Evolutionary conservation across 2,797 vertebrate genomes (phyloP), one percentile per base, ranked within the genome.

Genomic region (Helarctos malayanus): DNA sequence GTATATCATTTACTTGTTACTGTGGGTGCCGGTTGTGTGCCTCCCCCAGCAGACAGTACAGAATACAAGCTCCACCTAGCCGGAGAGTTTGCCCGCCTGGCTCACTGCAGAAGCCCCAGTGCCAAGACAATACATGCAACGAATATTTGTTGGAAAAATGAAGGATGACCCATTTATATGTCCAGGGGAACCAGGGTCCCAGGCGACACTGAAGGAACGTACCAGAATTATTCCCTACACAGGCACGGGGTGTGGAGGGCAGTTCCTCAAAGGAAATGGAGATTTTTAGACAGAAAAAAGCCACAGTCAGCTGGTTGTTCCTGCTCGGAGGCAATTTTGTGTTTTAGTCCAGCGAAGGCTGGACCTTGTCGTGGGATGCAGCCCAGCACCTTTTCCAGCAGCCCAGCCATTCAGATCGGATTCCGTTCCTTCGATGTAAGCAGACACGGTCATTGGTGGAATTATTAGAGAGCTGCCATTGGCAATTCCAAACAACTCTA

Each of bases 381-480:
- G 19, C 14, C 35, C 15, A 47, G 61, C 5, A 76, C 8, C 27
- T 89, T 63, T 45, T 23, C 49, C 14, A 45, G 23, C 38, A 52
- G 81, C 38, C 23, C 25, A 7, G 27, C 25, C 16, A 8, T 80
- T 89, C 61, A 32, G 45, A 61, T 35, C 9, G 35, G 59, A 86
- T 61, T 92, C 56, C 19, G 57, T 80, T 82, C 61, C 73, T 80
- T 49, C 71, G 69, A 54, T 80, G 10, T n/a, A 52, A 81, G 69
- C 32, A 69, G 65, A 89, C 57, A n/a, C 3, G 11, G 49, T 21
- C 0, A 0, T 85, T 15, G 9, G 79, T 14, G 71, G 52, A 65
- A 81, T 96, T 91, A 63, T 80, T 45, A 94, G 63, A 94, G 78
- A 82, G 73, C 56, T 56, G 45, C 35, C 38, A 18, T 35, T n/a